Conservation (phyloP, 2,888 invertebrate genomes). For the Tachina fera region DNA sequence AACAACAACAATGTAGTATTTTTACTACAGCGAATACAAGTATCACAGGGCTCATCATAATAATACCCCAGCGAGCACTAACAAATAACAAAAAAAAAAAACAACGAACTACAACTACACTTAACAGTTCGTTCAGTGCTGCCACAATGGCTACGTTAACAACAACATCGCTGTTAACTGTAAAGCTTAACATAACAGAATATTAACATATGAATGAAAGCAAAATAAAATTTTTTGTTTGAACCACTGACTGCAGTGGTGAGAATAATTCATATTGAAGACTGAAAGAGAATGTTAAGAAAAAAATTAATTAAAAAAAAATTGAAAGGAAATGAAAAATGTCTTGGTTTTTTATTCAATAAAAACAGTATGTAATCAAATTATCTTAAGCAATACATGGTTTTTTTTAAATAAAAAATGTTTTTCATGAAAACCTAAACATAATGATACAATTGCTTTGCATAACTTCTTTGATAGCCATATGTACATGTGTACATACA, state of each 20-base stretch:
- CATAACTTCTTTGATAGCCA: too few relatives aligned
- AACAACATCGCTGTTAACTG: constrained; percentile 15
- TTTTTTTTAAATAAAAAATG: too few relatives aligned
- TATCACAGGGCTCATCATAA: constrained; percentile 25
- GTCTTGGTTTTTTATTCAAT: too few relatives aligned
- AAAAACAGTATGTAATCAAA: too few relatives aligned
- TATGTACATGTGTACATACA: too few relatives aligned
- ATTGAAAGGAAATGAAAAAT: too few relatives aligned
- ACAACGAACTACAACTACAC: neutral
- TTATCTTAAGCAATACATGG: too few relatives aligned
- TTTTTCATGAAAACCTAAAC: too few relatives aligned
- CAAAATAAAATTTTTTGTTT: neutral
- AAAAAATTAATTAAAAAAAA: neutral
- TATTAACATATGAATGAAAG: neutral
- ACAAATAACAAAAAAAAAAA: constrained; percentile 1
- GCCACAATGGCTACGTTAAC: neutral
- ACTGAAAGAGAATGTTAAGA: neutral
- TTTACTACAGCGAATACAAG: constrained; percentile 24
- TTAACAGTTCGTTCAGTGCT: constrained; percentile 7
- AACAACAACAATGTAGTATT: constrained; percentile 35
- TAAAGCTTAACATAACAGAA: constrained; percentile 31
- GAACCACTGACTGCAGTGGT: neutral
- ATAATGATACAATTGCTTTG: too few relatives aligned
- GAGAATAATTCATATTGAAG: constrained; percentile 11
- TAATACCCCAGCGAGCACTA: constrained; percentile 5